Evolutionary conservation across 2,797 vertebrate species (phyloP), one percentile per base, ranked within the genome.

Genomic region (Perdix hodgsoniae): DNA sequence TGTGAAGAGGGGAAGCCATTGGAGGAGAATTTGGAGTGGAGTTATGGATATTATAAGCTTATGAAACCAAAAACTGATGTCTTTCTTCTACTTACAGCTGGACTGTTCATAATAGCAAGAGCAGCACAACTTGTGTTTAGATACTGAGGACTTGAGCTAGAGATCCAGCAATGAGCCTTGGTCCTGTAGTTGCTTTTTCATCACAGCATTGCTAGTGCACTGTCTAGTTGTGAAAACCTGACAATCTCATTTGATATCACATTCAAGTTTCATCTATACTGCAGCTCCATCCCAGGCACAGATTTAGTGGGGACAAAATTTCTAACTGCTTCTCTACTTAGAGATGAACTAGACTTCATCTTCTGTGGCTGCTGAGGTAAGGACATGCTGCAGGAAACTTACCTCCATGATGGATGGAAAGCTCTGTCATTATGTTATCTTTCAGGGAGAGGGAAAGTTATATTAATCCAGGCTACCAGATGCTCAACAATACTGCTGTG

Each of bases 51-150:
- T 65, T 40, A 37, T 50, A 40, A 67, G 31, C 69, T 93, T 56
- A 76, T 96, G 91, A 96, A 97, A 94, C 60, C 52, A 33, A 96
- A 92, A 59, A 37, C 29, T 52, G 64, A 80, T 31, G 16, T 64
- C 93, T 83, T 90, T 8, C 78, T 56, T 97, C 93, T 96, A 49
- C 40, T 86, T 56, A 73, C 60, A 91, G 74, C 19, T 74, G 21
- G 24, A 8, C 3, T 74, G 33, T 64, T 17, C 44, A 4, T 39
- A 73, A 60, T 18, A 77, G 49, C 59, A 86, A 72, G n/a, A 76
- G 37, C 76, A 94, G 17, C 9, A 37, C 29, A 73, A 52, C 6
- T 65, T 66, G 6, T 19, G 24, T 22, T 63, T 78, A 77, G 22
- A n/a, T 86, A 37, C 63, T 31, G 49, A 71, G 59, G 14, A 23